Evolutionary conservation across 2,888 invertebrate genomes (phyloP), one percentile per base, ranked within the genome.

Genomic region (Amphipyra tragopoginis): DNA sequence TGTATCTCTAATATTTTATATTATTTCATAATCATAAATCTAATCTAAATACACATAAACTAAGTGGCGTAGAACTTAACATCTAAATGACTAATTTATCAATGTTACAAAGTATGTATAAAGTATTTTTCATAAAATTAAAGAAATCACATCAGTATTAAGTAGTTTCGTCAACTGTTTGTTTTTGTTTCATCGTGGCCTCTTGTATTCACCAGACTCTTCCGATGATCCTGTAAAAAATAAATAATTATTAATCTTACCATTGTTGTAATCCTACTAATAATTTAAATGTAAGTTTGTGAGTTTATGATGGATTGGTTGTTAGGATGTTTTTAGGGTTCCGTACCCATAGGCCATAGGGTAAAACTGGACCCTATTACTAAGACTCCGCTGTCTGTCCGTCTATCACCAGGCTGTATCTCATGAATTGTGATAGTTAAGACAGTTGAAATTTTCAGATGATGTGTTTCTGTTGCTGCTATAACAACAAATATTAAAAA

Each of bases 111-210:
- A 82, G 82, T 80, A 71, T 57, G 45, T 71, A 82, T 82, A 77
- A 80, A 81, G 73, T 80, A 84, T 84, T 85, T 86, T 81, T 81
- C 64, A 75, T 86, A 86, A 84, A 85, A 84, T 86, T 86, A 86
- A 86, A 85, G 80, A 89, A 91, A 93, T 93, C 93, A 93, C 93
- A 93, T 87, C 90, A 91, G 85, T 86, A 84, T 89, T 90, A 91
- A 90, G 90, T 92, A 89, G 81, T 83, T 81, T 81, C 73, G 81
- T 85, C 81, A 75, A 72, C 73, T 69, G 52, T 65, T 45, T 74
- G 70, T 69, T 55, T 68, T 69, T 54, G 44, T 77, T 79, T 92
- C 86, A 93, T 84, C 93, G 92, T 13, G 93, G 93, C 80, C 93
- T 87, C 75, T 93, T 94, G 81, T 87, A 90, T 83, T 94, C 94